These are phyloP conservation scores for Crepidodera aurea DNA, from an alignment of 2,888 invertebrate species.

Conservation along the genomic window DNA sequence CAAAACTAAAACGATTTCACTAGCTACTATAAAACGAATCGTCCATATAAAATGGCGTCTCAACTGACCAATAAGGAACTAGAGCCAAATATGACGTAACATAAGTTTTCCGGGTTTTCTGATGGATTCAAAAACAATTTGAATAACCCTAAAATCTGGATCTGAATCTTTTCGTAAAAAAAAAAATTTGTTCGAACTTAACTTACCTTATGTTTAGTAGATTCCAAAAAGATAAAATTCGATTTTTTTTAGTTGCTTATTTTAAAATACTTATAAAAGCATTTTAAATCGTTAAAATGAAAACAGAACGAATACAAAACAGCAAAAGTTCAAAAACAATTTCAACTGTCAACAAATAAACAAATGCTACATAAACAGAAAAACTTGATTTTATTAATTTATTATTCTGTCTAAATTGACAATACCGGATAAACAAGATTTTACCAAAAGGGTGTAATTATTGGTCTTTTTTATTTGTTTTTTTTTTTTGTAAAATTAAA, in stretches of 20 bases:
- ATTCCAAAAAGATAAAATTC: conserved; percentile 44
- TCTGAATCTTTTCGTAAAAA: not conserved
- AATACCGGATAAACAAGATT: not conserved
- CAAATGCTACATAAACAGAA: conserved; percentile 22
- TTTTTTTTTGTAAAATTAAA: too few species aligned
- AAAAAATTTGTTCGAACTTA: not conserved
- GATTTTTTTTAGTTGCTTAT: conserved; percentile 32
- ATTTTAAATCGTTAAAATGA: conserved; percentile 47
- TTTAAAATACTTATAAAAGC: conserved; percentile 45
- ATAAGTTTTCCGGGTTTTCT: conserved; percentile 21
- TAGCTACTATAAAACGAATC: conserved; percentile 51
- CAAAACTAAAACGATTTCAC: conserved; percentile 57
- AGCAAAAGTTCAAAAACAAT: conserved; percentile 50
- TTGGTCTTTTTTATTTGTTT: too few species aligned
- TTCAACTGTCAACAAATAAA: conserved; percentile 48
- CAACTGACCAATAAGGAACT: conserved; percentile 30
- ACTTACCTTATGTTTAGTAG: conserved; percentile 41
- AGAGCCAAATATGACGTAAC: conserved; percentile 49
- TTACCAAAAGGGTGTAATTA: too few species aligned
- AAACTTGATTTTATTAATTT: conserved; percentile 20
- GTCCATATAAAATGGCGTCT: conserved; percentile 40
- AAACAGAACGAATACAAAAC: conserved; percentile 50
- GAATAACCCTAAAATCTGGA: conserved; percentile 25
- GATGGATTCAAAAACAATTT: conserved; percentile 35
- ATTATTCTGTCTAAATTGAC: not conserved